Evolutionary conservation across 2,113 vertebrate genomes (phyloP).

Genomic region (Argyrosomus japonicus): DNA sequence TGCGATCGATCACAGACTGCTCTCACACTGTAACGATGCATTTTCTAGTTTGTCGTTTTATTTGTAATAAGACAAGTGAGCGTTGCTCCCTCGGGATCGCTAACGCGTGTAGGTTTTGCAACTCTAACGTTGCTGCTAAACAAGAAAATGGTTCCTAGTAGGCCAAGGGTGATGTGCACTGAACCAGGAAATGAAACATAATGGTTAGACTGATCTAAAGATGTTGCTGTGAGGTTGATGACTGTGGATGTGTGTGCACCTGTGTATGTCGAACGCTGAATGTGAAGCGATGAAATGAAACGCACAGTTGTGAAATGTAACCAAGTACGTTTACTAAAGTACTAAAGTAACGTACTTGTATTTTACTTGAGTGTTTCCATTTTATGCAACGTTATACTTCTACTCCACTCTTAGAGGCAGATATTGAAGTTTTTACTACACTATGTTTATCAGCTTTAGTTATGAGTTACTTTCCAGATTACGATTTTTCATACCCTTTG

Average conservation of each 20-base stretch:
- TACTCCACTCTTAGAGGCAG: neutral
- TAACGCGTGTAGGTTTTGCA: neutral
- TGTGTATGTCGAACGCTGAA: neutral
- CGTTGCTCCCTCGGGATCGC: neutral
- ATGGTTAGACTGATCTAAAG: conserved; percentile 7
- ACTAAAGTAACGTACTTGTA: neutral
- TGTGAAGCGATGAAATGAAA: too few species aligned
- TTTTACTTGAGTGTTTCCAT: neutral
- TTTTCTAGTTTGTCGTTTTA: neutral
- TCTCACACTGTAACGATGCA: neutral
- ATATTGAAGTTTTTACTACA: neutral
- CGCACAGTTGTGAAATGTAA: neutral
- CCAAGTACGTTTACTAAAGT: neutral
- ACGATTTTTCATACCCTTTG: too few species aligned
- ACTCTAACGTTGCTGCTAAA: neutral
- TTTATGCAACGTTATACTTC: neutral
- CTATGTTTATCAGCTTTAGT: neutral
- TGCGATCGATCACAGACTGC: neutral
- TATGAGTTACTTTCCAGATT: neutral
- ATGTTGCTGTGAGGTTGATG: neutral
- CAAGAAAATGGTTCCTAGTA: conserved; percentile 17
- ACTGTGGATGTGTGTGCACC: neutral
- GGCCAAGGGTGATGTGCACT: neutral
- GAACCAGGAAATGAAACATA: conserved; percentile 34
- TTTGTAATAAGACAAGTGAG: neutral